Conservation (phyloP, 2,113 vertebrate genomes). For the Ranitomeya imitator region DNA sequence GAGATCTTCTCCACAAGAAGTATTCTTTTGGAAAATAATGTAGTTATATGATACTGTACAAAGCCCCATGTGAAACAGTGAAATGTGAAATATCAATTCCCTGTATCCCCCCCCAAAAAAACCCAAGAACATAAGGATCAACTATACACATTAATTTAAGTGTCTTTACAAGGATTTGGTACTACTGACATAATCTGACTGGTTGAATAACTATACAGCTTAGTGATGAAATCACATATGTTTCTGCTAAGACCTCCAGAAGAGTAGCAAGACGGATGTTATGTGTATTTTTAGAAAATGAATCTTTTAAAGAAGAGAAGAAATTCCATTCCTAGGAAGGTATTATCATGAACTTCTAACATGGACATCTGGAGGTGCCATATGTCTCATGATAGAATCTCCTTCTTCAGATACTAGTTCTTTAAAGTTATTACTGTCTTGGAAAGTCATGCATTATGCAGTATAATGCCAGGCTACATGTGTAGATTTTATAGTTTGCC, state of each 20-base stretch:
- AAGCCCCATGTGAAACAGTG: background rate
- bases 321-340: background rate
- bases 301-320: background rate
- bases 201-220: background rate
- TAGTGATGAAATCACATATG: background rate
- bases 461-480: constrained; percentile 37
- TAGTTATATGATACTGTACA: background rate
- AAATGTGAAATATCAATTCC: background rate
- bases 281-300: background rate
- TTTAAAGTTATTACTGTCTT: constrained; percentile 29
- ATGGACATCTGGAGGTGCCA: constrained; percentile 31
- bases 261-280: background rate
- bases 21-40: background rate
- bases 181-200: background rate
- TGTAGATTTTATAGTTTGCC: constrained; percentile 45
- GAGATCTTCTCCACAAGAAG: too few relatives aligned
- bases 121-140: background rate
- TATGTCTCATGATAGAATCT: constrained; percentile 15
- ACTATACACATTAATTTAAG: background rate
- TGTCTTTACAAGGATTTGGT: background rate
- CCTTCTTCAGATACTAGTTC: constrained; percentile 8
- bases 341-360: constrained; percentile 3
- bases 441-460: constrained; percentile 50
- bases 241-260: background rate
- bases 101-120: background rate